Base-by-base conservation (phyloP, 2,888 invertebrate species). In the Criorhina ranunculi region DNA sequence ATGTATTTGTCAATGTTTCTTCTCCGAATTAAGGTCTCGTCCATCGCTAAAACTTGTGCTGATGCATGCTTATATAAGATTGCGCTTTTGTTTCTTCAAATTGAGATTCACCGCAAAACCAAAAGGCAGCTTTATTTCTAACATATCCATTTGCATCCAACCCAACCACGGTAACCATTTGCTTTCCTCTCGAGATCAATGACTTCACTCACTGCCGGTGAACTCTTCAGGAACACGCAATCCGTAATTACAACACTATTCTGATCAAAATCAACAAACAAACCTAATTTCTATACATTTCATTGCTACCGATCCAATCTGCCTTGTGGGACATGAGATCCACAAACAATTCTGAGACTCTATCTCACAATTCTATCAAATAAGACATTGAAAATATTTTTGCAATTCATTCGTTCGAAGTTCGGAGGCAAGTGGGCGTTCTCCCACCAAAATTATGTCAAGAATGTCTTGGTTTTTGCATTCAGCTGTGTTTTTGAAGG, bases 401-500 rank as follows among this genome's bases (percentile, higher is more conserved):
- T 19, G 35, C 15, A 5, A 37, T 51, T 15, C 19, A 24, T 42
- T 40, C 9, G 19, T 19, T 6, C 7, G 42, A 42, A 8, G 19
- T n/a, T n/a, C n/a, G n/a, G n/a, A n/a, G n/a, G n/a, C 15, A 31
- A 62, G 55, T 31, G 55, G 64, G 67, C 55, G 67, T 51, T 67
- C 51, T 69, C 57, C 51, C 70, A 70, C 37, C 66, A 57, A 76
- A 77, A 70, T 70, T 35, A 77, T 77, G 77, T 77, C 77, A 82
- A 82, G 81, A 82, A 70, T 77, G 57, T 51, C 66, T 57, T 66
- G 51, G 67, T 75, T 62, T 55, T 55, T 79, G 19, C 37, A 42
- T 2, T 24, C 7, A 15, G 40, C 40, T 7, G 12, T 42, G 64
- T 53, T 29, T 49, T 9, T 31, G 12, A 37, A 62, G n/a, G 15